phyloP scores from a whole-genome alignment of 2,113 vertebrate species.

The Phocoena sinus region DNA sequence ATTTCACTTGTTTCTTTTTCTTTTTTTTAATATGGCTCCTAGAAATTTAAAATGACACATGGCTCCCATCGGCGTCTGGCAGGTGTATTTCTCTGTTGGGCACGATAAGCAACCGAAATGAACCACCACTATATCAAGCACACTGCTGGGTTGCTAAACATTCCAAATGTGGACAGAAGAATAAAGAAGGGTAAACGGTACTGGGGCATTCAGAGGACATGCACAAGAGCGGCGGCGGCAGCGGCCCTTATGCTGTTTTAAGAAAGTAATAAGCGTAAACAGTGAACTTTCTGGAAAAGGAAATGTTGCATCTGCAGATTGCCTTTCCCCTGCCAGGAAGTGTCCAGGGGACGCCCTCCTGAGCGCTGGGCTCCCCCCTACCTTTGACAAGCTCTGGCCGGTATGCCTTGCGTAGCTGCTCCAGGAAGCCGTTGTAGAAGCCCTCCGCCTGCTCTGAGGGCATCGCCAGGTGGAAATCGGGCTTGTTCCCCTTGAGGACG shows the following conservation, averaged over 20 bases:
- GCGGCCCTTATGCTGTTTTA: not conserved
- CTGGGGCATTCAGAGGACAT: not conserved
- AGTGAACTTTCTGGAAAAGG: not conserved
- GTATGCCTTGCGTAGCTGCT: conserved; percentile 90
- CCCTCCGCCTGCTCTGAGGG: conserved; percentile 89
- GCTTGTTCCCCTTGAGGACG: conserved; percentile 96
- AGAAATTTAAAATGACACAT: not conserved
- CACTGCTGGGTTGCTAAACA: not conserved
- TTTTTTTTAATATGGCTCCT: not conserved
- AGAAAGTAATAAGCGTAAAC: not conserved
- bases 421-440: conserved; percentile 92
- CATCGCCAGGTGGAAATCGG: conserved; percentile 96
- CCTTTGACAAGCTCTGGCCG: conserved; percentile 94
- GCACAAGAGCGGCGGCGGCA: fast-evolving
- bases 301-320: not conserved
- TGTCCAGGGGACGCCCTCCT: not conserved
- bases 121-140: not conserved
- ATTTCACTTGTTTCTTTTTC: not conserved
- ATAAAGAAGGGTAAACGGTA: not conserved
- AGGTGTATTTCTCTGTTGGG: not conserved
- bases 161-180: not conserved
- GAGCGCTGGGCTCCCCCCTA: conserved; percentile 57
- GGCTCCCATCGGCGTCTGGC: not conserved
- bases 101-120: not conserved
- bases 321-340: not conserved